Percentiles rank a stretch among this genome's conserved stretches.
These are phyloP conservation scores for Sesia bembeciformis DNA, from an alignment of 2,888 invertebrate genomes.

Conservation along the genomic window DNA sequence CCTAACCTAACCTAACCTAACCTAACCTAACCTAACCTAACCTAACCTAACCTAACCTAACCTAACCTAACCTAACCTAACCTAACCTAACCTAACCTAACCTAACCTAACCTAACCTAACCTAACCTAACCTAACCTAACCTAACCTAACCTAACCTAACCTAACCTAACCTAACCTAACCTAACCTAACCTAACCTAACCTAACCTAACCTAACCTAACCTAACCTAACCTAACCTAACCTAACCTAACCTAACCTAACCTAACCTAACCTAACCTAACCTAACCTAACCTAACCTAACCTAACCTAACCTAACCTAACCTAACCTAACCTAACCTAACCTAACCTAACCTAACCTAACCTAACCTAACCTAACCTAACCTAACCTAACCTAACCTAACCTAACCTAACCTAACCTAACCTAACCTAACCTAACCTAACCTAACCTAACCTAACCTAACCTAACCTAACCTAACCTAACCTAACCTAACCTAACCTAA, in stretches of 20 bases:
- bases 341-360: conserved; percentile 9
- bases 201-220: conserved; percentile 4
- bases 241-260: conserved; percentile 14
- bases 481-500: conserved; percentile 17
- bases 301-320: conserved; percentile 15
- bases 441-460: conserved; percentile 8
- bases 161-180: conserved; percentile 3
- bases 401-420: conserved; percentile 8
- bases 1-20: conserved; percentile 5
- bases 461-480: conserved; percentile 16
- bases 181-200: conserved; percentile 3
- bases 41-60: conserved; percentile 5
- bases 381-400: conserved; percentile 11
- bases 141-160: conserved; percentile 4
- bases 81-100: conserved; percentile 6
- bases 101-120: conserved; percentile 2
- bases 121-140: conserved; percentile 8
- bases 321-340: conserved; percentile 13
- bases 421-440: conserved; percentile 11
- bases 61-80: conserved; percentile 7
- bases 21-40: conserved; percentile 7
- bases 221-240: conserved; percentile 9
- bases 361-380: conserved; percentile 12
- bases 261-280: conserved; percentile 12
- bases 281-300: conserved; percentile 15